These are phyloP conservation scores for Leptinotarsa tumamoca DNA, from an alignment of 2,888 invertebrate genomes.

Conservation along the genomic window DNA sequence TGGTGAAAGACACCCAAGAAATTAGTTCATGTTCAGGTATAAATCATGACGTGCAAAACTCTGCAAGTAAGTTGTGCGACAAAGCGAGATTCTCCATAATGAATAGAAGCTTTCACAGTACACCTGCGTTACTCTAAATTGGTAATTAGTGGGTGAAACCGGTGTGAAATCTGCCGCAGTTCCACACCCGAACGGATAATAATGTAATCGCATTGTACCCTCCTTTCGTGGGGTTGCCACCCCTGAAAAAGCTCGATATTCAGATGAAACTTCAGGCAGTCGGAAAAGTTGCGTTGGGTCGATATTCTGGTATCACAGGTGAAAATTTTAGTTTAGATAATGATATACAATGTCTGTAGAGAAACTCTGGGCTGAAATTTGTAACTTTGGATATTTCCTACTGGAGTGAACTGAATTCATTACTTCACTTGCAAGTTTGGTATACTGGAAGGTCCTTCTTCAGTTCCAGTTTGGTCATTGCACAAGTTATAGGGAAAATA, in stretches of 20 bases:
- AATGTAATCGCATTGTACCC: slow-evolving; percentile 60
- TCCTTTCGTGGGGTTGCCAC: slow-evolving; percentile 30
- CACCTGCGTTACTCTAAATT: slow-evolving; percentile 65
- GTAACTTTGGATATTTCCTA: too few relatives aligned
- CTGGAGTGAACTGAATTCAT: too few relatives aligned
- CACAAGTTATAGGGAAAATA: too few relatives aligned
- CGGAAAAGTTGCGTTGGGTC: background rate
- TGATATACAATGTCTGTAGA: too few relatives aligned
- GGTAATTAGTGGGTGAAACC: slow-evolving; percentile 67
- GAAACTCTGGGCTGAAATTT: too few relatives aligned
- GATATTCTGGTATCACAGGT: too few relatives aligned
- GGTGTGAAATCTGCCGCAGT: slow-evolving; percentile 67
- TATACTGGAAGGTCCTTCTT: too few relatives aligned
- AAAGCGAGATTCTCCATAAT: slow-evolving; percentile 61
- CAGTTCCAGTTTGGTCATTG: too few relatives aligned
- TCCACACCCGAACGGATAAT: slow-evolving; percentile 65
- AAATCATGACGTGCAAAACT: slow-evolving; percentile 47
- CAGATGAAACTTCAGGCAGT: slow-evolving; percentile 10
- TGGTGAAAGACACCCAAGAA: background rate
- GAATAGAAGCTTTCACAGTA: slow-evolving; percentile 62
- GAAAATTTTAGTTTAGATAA: too few relatives aligned
- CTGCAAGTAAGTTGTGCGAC: slow-evolving; percentile 61
- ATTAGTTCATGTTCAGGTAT: slow-evolving; percentile 23
- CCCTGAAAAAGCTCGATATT: slow-evolving; percentile 24
- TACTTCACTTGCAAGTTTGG: too few relatives aligned